Evolutionary conservation across 2,888 invertebrate genomes (phyloP).

Genomic region (Cephus pulcher): DNA sequence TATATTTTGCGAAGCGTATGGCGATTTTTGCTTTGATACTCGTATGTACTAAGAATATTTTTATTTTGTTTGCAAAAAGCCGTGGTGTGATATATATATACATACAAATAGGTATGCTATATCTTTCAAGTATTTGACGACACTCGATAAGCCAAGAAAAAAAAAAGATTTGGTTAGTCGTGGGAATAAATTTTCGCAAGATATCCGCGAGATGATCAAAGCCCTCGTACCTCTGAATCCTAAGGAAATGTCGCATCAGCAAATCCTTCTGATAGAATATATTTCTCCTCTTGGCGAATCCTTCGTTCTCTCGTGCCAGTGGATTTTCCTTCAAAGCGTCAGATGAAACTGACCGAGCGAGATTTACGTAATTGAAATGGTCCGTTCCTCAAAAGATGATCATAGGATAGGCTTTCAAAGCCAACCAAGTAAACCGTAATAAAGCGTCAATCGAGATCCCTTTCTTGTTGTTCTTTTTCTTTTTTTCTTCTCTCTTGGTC

Average conservation of each 20-base stretch:
- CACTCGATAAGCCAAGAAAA: neutral
- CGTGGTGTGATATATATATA: neutral
- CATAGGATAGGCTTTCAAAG: too few species aligned
- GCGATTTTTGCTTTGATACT: too few species aligned
- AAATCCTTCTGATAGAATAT: slow-evolving; percentile 9
- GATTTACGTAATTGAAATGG: slow-evolving; percentile 14
- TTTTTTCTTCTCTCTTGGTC: neutral
- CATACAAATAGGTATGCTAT: too few species aligned
- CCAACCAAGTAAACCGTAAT: too few species aligned
- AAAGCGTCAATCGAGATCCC: too few species aligned
- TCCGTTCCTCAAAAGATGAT: neutral
- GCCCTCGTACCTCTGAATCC: neutral
- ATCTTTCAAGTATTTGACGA: too few species aligned
- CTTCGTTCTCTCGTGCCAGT: slow-evolving; percentile 2
- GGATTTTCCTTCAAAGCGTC: slow-evolving; percentile 16
- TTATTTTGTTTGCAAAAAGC: neutral
- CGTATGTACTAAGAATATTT: neutral
- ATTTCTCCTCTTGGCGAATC: neutral
- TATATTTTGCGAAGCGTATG: too few species aligned
- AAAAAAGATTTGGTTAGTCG: slow-evolving; percentile 1
- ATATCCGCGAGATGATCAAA: slow-evolving; percentile 10
- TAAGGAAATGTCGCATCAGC: slow-evolving; percentile 17
- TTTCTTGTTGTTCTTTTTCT: slow-evolving; percentile 4
- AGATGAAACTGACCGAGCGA: slow-evolving; percentile 20
- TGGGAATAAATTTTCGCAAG: slow-evolving; percentile 3